Conservation (phyloP, 2,888 invertebrate genomes). For the Drosophila birchii region DNA sequence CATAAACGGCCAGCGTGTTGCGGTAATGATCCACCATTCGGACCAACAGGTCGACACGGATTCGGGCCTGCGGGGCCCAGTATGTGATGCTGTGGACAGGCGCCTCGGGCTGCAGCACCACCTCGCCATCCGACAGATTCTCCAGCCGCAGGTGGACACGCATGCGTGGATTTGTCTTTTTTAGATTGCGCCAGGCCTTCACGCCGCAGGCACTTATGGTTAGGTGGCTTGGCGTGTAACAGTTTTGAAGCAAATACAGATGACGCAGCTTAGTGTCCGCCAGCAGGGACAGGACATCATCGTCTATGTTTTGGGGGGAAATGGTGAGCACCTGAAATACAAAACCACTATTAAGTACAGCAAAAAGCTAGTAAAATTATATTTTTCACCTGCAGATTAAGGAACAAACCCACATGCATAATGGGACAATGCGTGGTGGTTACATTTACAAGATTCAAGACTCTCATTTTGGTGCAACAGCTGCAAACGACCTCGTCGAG, state of each 20-base stretch:
- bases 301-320: conserved; percentile 91
- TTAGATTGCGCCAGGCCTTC: conserved; percentile 85
- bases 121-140: conserved; percentile 86
- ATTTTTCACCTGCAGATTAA: conserved; percentile 87
- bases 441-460: conserved; percentile 90
- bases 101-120: conserved; percentile 89
- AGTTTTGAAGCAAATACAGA: conserved; percentile 90
- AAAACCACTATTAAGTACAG: not conserved
- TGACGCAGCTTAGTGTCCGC: conserved; percentile 88
- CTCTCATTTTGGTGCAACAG: conserved; percentile 87
- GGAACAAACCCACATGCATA: conserved; percentile 90
- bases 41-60: conserved; percentile 85
- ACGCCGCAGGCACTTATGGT: conserved; percentile 85
- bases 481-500: conserved; percentile 89
- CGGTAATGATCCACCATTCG: conserved; percentile 88
- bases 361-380: not conserved
- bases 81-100: conserved; percentile 89
- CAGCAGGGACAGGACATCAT: conserved; percentile 89
- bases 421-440: conserved; percentile 89
- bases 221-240: conserved; percentile 87
- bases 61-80: conserved; percentile 87
- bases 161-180: conserved; percentile 87
- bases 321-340: conserved; percentile 87
- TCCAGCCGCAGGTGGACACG: conserved; percentile 89
- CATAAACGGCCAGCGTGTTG: conserved; percentile 88